phyloP scores from a whole-genome alignment of 2,113 vertebrate species.

The Podocnemis expansa region DNA sequence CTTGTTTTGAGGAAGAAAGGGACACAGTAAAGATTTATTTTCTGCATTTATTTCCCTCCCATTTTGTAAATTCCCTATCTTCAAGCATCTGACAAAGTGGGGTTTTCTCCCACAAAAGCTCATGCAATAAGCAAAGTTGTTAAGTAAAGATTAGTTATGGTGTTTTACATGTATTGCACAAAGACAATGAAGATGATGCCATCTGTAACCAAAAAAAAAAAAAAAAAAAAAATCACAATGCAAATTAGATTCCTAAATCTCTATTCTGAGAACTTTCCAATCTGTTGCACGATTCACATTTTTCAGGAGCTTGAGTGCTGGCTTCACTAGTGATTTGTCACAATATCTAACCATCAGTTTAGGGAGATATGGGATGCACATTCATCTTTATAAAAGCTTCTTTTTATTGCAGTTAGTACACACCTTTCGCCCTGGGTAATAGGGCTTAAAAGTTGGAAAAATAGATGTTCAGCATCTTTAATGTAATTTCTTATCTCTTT shows the following conservation, averaged over 20 bases:
- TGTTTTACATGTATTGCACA: not conserved
- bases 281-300: not conserved
- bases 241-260: not conserved
- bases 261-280: not conserved
- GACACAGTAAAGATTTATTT: not conserved
- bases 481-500: constrained; percentile 10
- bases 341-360: constrained; percentile 40
- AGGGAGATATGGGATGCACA: not conserved
- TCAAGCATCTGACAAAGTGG: too few relatives aligned
- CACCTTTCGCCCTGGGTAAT: constrained; percentile 53
- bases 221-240: not conserved
- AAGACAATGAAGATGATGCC: not conserved
- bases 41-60: too few relatives aligned
- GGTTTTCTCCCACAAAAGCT: too few relatives aligned
- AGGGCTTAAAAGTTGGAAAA: constrained; percentile 7
- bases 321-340: constrained; percentile 8
- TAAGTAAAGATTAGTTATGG: too few relatives aligned
- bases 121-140: too few relatives aligned
- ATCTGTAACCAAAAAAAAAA: fast-evolving
- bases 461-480: not conserved
- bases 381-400: constrained; percentile 57
- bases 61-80: too few relatives aligned
- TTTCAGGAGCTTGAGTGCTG: fast-evolving
- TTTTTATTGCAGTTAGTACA: not conserved
- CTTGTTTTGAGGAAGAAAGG: not conserved